Conservation (phyloP, 2,888 invertebrate species). For the Neoascia interrupta region DNA sequence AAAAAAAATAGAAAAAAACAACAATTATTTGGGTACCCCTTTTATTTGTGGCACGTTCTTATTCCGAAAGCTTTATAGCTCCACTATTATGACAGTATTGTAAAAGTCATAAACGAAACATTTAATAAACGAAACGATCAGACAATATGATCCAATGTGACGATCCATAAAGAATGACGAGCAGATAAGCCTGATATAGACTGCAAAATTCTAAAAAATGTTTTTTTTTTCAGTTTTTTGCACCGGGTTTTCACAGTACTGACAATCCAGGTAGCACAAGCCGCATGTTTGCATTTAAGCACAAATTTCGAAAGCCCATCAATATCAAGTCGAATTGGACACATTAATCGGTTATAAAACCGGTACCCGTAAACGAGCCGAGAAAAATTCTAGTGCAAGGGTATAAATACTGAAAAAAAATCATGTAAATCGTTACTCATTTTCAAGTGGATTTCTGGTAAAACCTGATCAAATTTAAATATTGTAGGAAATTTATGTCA, state of each 20-base stretch:
- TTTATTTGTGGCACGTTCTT: no score
- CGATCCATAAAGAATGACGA: constrained; percentile 9
- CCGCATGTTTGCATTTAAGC: constrained; percentile 24
- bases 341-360: constrained; percentile 15
- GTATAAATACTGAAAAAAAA: background rate
- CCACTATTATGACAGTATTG: no score
- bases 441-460: constrained; percentile 4
- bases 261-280: background rate
- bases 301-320: constrained; percentile 4
- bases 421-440: no score
- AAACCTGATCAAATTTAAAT: background rate
- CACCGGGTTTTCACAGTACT: background rate
- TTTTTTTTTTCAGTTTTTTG: constrained; percentile 3
- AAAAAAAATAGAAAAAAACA: background rate
- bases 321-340: constrained; percentile 17
- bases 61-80: no score
- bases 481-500: constrained; percentile 21
- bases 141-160: constrained; percentile 1
- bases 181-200: constrained; percentile 2
- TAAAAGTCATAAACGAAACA: no score
- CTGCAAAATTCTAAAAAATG: background rate
- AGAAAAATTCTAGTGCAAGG: background rate
- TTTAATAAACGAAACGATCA: no score
- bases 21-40: no score
- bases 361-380: no score